A percentile compares a stretch with the other conserved stretches of the same genome.
Conservation (phyloP, 2,113 vertebrate genomes). For the Xiphophorus couchianus region DNA sequence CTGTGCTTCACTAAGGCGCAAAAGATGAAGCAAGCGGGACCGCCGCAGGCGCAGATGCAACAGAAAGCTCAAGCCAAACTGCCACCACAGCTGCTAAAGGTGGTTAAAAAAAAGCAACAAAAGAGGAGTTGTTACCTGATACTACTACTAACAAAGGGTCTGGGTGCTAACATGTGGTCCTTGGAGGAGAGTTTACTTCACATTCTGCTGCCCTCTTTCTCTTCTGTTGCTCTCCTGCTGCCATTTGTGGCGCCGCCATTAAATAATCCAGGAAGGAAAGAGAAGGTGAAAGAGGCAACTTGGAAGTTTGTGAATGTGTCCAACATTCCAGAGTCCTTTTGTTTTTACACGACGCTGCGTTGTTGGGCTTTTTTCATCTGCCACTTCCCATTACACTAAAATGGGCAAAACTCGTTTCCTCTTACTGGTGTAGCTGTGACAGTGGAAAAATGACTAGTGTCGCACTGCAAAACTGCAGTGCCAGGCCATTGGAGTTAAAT, state of each 20-base stretch:
- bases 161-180: constrained; percentile 27
- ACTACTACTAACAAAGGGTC: constrained; percentile 41
- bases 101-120: constrained; percentile 21
- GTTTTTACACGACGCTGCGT: neutral
- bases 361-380: constrained; percentile 13
- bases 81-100: constrained; percentile 50
- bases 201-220: neutral
- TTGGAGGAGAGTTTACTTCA: neutral
- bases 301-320: no score
- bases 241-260: neutral
- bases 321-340: neutral
- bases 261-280: neutral
- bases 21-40: neutral
- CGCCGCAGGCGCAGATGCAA: constrained; percentile 17
- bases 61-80: constrained; percentile 38
- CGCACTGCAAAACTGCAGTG: neutral
- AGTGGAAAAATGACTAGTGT: neutral
- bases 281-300: neutral
- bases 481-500: no score
- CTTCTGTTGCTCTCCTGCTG: neutral
- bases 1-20: constrained; percentile 58
- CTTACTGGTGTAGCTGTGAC: neutral
- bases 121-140: neutral
- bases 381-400: constrained; percentile 5
- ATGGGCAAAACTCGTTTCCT: constrained; percentile 1